Evolutionary conservation across 1,140 invertebrate genomes (phyloP), one percentile per base, ranked within the genome.

Genomic region (Eumaeus atala): DNA sequence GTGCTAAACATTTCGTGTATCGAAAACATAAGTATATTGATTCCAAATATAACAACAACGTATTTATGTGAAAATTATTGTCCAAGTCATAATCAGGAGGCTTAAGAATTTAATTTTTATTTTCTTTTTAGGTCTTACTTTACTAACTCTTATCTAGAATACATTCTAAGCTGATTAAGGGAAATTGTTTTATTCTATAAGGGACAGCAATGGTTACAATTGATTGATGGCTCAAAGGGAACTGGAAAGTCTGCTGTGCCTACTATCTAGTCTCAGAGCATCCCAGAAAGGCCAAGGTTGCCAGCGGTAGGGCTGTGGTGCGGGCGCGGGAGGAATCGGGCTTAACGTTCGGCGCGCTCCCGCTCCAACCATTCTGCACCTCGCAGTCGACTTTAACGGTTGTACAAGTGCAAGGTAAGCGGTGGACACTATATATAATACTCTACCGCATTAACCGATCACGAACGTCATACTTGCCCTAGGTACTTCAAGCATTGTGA

Each of bases 301-400:
- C 56, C 59, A 69, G 70, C 74, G 77, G 70, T 70, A 76, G 75
- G 76, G 74, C 69, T 64, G 72, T 62, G 68, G 72, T 68, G 73
- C 66, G 79, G 75, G 79, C 66, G 76, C 70, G 80, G 73, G 78
- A 69, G 55, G 68, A 12, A 61, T 54, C 67, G 71, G 72, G 78
- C 79, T 77, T 82, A 82, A 78, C 71, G 80, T 67, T 72, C 72
- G 64, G 79, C 78, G 79, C 81, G 71, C 74, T 76, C 76, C 75
- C 81, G 74, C 74, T 71, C 66, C 69, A 68, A 78, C 72, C 84
- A 87, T 84, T 87, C 84, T 87, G 70, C 84, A 84, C 81, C 80
- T 81, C 74, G 84, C 81, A 84, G 81, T 87, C 79, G 81, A 78
- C 77, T 83, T 72, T 80, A 72, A 86, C 83, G 81, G 81, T 86